phyloP scores from a whole-genome alignment of 2,113 vertebrate species.

The Balaeniceps rex region DNA sequence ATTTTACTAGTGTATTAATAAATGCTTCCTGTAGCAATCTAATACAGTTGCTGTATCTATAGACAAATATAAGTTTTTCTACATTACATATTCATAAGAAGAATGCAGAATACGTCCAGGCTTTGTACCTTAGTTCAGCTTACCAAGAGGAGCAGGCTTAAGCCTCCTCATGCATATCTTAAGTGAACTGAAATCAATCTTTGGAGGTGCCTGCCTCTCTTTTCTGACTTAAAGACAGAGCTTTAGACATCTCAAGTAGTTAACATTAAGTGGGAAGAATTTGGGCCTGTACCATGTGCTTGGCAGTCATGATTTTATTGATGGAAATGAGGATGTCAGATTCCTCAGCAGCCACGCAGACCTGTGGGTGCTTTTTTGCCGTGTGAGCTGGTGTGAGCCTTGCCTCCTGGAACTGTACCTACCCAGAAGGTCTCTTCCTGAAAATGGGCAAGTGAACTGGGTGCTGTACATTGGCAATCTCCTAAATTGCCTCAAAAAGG shows the following conservation, averaged over 20 bases:
- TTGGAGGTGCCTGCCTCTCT: neutral
- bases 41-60: neutral
- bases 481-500: neutral
- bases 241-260: neutral
- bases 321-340: neutral
- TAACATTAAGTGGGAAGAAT: neutral
- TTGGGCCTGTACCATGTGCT: neutral
- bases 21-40: neutral
- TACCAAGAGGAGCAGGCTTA: neutral
- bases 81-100: neutral
- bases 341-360: neutral
- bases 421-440: neutral
- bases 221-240: accelerated
- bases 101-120: neutral
- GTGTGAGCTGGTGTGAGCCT: neutral
- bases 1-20: neutral
- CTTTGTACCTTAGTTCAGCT: neutral
- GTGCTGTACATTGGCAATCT: neutral
- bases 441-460: neutral
- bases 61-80: neutral
- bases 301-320: neutral
- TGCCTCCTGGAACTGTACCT: accelerated
- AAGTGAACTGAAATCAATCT: neutral
- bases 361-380: neutral
- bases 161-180: neutral